These are phyloP conservation scores for Rambutsinella grinnellia DNA, from an alignment of 2,888 invertebrate genomes.

Conservation along the genomic window DNA sequence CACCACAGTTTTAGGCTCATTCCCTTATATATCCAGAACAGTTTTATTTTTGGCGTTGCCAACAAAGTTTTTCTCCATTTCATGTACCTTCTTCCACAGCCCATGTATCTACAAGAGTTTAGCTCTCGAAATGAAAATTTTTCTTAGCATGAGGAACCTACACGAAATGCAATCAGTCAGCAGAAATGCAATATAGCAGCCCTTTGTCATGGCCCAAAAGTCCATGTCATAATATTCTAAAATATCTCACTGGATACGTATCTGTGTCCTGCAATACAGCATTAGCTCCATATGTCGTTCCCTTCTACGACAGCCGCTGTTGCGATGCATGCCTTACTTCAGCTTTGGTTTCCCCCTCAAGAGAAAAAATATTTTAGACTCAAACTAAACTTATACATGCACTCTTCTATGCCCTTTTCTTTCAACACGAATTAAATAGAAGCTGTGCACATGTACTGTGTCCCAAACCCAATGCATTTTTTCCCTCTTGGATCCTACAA, in stretches of 20 bases:
- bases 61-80: conserved; percentile 40
- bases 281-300: conserved; percentile 32
- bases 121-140: conserved; percentile 39
- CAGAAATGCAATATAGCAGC: too few relatives aligned
- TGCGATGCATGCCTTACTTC: conserved; percentile 7
- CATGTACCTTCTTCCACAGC: too few relatives aligned
- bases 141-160: conserved; percentile 37
- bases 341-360: conserved; percentile 19
- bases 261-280: background rate
- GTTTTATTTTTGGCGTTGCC: conserved; percentile 19
- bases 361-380: conserved; percentile 11
- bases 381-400: too few relatives aligned
- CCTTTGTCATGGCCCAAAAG: too few relatives aligned
- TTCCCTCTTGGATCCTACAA: background rate
- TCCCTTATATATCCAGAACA: too few relatives aligned
- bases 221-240: conserved; percentile 4
- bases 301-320: conserved; percentile 7
- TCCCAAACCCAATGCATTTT: background rate
- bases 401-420: too few relatives aligned
- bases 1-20: conserved; percentile 46
- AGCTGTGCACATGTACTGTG: conserved; percentile 32
- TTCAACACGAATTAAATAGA: conserved; percentile 1
- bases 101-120: too few relatives aligned
- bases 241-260: background rate
- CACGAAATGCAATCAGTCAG: too few relatives aligned